Percentiles rank a stretch among this genome's conserved stretches.
Conservation (phyloP, 2,797 vertebrate species). For the Tadarida brasiliensis region DNA sequence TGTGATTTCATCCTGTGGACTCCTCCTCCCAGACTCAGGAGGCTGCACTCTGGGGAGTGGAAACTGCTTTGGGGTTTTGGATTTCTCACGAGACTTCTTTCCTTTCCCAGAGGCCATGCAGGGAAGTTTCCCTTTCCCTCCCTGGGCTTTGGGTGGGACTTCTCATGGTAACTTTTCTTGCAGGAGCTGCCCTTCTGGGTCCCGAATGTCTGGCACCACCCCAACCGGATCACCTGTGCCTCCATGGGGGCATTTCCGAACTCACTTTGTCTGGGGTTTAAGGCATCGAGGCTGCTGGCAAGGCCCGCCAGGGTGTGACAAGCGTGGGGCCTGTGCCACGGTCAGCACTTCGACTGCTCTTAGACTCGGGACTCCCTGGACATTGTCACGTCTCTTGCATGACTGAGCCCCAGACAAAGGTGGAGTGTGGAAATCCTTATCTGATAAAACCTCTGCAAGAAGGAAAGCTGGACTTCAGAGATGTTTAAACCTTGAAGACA, state of each 20-base stretch:
- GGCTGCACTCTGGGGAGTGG: rapidly evolving
- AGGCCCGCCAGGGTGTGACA: background rate
- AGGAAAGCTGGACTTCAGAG: background rate
- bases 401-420: background rate
- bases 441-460: background rate
- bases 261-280: background rate
- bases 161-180: background rate
- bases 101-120: background rate
- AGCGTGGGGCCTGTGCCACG: rapidly evolving
- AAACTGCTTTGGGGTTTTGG: background rate
- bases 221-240: background rate
- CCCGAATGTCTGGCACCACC: background rate
- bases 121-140: background rate
- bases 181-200: background rate
- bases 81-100: background rate
- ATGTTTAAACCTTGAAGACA: background rate
- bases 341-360: rapidly evolving
- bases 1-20: background rate
- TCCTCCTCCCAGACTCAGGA: background rate
- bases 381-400: rapidly evolving
- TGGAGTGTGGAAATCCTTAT: background rate
- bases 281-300: background rate
- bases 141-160: background rate
- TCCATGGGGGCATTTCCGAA: background rate
- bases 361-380: rapidly evolving